A percentile compares a stretch with the other conserved stretches of the same genome.
Evolutionary conservation across 2,888 invertebrate genomes (phyloP).

Genomic region (Himalopsyche japonica): DNA sequence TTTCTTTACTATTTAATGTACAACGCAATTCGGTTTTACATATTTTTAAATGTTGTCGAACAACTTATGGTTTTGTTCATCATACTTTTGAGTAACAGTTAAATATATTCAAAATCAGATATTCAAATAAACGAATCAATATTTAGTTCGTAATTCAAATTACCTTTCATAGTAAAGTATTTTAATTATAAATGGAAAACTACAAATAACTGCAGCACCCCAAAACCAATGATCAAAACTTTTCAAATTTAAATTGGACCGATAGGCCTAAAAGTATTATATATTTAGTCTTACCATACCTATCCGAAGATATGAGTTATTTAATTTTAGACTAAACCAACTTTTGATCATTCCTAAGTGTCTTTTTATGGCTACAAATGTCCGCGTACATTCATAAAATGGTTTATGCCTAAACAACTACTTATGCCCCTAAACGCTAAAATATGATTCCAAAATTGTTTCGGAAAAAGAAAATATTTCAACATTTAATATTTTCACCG

Average conservation of each 20-base stretch:
- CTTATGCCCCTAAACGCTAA: background rate
- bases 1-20: background rate
- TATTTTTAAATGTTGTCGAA: background rate
- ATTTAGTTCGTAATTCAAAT: background rate
- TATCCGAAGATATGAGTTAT: background rate
- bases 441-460: background rate
- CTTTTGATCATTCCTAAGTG: background rate
- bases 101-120: background rate
- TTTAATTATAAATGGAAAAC: background rate
- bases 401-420: background rate
- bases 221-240: background rate
- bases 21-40: background rate
- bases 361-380: background rate
- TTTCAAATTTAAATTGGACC: background rate
- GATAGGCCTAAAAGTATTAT: background rate
- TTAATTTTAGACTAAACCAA: background rate
- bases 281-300: background rate
- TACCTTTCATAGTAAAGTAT: background rate
- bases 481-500: background rate
- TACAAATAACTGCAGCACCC: background rate
- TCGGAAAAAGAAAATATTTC: background rate
- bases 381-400: background rate
- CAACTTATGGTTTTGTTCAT: background rate
- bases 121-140: background rate
- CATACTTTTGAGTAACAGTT: background rate